A percentile compares a stretch with the other conserved stretches of the same genome.
phyloP scores from a whole-genome alignment of 2,797 vertebrate genomes.

The Argentina silus region DNA sequence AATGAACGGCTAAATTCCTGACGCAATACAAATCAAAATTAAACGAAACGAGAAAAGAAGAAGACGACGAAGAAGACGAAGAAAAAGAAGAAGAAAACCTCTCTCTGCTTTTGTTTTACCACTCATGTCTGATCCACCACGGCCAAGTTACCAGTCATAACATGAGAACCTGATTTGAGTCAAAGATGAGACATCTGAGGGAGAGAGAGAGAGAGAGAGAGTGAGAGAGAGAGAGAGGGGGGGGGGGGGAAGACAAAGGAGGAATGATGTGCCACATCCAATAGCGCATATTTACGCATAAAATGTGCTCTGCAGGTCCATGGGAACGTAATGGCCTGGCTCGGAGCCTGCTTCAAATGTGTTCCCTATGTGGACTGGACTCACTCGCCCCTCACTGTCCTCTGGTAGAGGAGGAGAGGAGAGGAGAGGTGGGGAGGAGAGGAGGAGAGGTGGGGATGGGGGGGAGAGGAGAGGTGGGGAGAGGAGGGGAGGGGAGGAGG shows the following conservation, averaged over 20 bases:
- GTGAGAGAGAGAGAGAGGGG: slow-evolving; percentile 39
- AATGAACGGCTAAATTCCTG: slow-evolving; percentile 66
- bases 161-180: slow-evolving; percentile 61
- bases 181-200: slow-evolving; percentile 69
- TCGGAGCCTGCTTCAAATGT: slow-evolving; percentile 70
- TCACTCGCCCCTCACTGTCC: slow-evolving; percentile 40
- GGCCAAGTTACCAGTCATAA: slow-evolving; percentile 65
- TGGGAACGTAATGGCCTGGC: slow-evolving; percentile 75
- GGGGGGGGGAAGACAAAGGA: slow-evolving; percentile 11
- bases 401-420: slow-evolving; percentile 6
- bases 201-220: slow-evolving; percentile 36
- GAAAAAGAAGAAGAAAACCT: slow-evolving; percentile 24
- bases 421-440: no score
- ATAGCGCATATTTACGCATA: slow-evolving; percentile 72
- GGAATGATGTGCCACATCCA: slow-evolving; percentile 71
- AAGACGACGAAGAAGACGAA: slow-evolving; percentile 21
- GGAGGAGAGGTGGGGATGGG: no score
- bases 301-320: slow-evolving; percentile 70
- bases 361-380: slow-evolving; percentile 73
- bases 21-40: slow-evolving; percentile 70
- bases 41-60: slow-evolving; percentile 52
- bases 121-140: slow-evolving; percentile 57
- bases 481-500: no score
- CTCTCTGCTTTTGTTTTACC: slow-evolving; percentile 65
- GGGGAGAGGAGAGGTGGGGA: no score